Conservation (phyloP, 2,888 invertebrate species). For the Hyppa rectilinea region DNA sequence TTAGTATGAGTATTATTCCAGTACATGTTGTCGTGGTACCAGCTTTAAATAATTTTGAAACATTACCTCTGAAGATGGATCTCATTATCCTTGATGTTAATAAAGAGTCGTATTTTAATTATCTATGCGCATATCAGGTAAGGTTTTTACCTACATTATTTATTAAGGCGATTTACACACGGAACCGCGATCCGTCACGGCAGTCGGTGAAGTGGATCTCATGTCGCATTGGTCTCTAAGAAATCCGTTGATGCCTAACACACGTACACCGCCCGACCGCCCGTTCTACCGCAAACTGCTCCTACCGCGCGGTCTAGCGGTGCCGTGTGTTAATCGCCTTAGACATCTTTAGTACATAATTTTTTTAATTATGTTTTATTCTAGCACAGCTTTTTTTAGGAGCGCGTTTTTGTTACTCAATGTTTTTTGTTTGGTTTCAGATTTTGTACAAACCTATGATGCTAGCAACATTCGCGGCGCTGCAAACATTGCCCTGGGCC, state of each 20-base stretch:
- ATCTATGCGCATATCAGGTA: conserved; percentile 75
- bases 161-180: too few relatives aligned
- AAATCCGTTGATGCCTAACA: too few relatives aligned
- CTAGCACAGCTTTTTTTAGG: background rate
- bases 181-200: too few relatives aligned
- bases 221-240: too few relatives aligned
- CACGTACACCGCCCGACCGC: too few relatives aligned
- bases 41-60: conserved; percentile 69
- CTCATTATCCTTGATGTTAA: conserved; percentile 74
- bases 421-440: conserved; percentile 62
- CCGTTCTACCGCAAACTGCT: too few relatives aligned
- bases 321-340: too few relatives aligned
- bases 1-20: conserved; percentile 63
- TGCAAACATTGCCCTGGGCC: conserved; percentile 75
- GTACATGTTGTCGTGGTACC: conserved; percentile 78
- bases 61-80: conserved; percentile 78
- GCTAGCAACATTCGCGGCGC: conserved; percentile 62
- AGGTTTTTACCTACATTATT: background rate
- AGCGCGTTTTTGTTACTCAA: fast-evolving
- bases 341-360: too few relatives aligned
- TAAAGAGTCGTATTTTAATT: conserved; percentile 69
- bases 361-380: too few relatives aligned
- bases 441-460: conserved; percentile 75
- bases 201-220: too few relatives aligned
- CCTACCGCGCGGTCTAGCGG: too few relatives aligned